Evolutionary conservation across 2,113 vertebrate genomes (phyloP).

Genomic region (Aphyosemion australe): DNA sequence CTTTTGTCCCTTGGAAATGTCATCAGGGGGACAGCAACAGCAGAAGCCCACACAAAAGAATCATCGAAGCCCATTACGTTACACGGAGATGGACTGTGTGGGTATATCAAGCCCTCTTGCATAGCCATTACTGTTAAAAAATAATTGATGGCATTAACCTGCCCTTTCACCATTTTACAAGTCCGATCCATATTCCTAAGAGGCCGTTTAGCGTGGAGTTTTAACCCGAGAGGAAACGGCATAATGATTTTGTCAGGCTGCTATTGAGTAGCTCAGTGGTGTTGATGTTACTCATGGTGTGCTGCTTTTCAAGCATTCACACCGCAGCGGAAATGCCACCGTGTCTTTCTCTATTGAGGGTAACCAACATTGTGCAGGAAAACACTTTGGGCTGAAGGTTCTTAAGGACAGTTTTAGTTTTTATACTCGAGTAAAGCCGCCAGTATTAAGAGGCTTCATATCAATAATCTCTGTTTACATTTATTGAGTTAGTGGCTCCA

Average conservation of each 20-base stretch:
- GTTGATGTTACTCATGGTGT: constrained; percentile 49
- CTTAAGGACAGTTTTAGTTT: not conserved
- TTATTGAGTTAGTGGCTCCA: constrained; percentile 1
- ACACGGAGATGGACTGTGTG: constrained; percentile 59
- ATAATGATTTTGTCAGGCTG: constrained; percentile 63
- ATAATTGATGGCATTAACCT: constrained; percentile 75
- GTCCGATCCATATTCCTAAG: constrained; percentile 72
- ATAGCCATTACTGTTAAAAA: constrained; percentile 71
- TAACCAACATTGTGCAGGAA: not conserved
- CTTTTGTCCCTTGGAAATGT: constrained; percentile 72
- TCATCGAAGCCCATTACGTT: constrained; percentile 51
- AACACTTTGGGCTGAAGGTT: not conserved
- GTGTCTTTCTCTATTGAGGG: constrained; percentile 34
- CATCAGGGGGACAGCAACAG: constrained; percentile 43
- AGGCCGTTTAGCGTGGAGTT: constrained; percentile 53
- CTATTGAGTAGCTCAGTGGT: constrained; percentile 53
- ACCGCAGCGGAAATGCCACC: constrained; percentile 50
- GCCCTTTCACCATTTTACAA: constrained; percentile 69
- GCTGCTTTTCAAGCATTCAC: constrained; percentile 55
- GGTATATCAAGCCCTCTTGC: constrained; percentile 64
- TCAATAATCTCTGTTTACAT: constrained; percentile 11
- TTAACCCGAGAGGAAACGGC: constrained; percentile 61
- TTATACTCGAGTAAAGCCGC: not conserved
- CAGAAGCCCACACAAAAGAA: constrained; percentile 56
- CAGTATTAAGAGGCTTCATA: too few relatives aligned